Evolutionary conservation across 2,113 vertebrate species (phyloP), one percentile per base, ranked within the genome.

Genomic region (Tilapia sparmanii): DNA sequence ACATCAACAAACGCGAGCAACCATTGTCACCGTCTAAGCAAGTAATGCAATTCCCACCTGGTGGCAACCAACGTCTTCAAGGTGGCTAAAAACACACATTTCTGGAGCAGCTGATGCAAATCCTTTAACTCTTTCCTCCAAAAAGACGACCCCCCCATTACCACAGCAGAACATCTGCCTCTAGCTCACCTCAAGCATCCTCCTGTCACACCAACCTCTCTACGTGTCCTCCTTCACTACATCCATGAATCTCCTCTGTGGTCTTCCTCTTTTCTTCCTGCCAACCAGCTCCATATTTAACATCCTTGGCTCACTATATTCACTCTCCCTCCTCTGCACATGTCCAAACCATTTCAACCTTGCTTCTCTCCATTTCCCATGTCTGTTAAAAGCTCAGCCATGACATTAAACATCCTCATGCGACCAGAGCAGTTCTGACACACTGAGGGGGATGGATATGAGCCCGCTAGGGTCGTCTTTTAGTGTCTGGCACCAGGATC

Each of bases 81-180:
- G 16, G 6, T 9, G 42, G 0, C 26, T 19, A 78, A 78, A 76
- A 78, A 47, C 42, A 78, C 53, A 24, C 24, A 19, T 71, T 71
- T 45, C 38, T 26, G 66, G 13, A 24, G 38, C 66, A 45, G 38
- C 38, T 71, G 66, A 45, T 42, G 66, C 66, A 42, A 71, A 71
- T 71, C 66, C 5, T 71, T 71, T 68, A 68, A 68, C 11, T 8
- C 33, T 66, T 38, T 8, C 61, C 61, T 66, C 61, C 33, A 38
- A 22, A 68, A 68, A 66, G 4, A 66, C 0, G 1, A n/a, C 61
- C 10, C 11, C 31, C 38, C 68, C 5, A 0, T 68, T 40, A 68
- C 33, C 63, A 40, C n/a, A 40, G 35, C 7, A 40, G 63, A 40
- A 68, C 35, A 24, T 68, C n/a, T 4, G 35, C 63, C 35, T 68